Percentiles rank a stretch among this genome's conserved stretches.
Conservation (phyloP, 2,113 vertebrate species). For the Bubo blakistoni region DNA sequence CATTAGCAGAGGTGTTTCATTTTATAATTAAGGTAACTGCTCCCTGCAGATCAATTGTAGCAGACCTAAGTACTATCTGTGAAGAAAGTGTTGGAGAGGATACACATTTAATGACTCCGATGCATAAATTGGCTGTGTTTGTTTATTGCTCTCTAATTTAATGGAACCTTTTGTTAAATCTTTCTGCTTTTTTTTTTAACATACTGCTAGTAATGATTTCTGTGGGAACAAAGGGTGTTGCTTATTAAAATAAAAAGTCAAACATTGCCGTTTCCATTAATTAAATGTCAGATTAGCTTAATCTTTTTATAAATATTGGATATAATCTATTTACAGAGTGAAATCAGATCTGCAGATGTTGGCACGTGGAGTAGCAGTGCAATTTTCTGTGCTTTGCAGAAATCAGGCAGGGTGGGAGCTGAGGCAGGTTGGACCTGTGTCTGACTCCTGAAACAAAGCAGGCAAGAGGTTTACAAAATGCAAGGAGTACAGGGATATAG, state of each 20-base stretch:
- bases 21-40: conserved; percentile 74
- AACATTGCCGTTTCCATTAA: conserved; percentile 53
- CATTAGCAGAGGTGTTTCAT: conserved; percentile 70
- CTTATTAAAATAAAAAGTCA: conserved; percentile 62
- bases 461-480: accelerated
- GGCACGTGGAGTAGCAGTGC: not conserved
- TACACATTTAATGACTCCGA: conserved; percentile 53
- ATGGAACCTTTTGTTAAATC: conserved; percentile 68
- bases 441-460: not conserved
- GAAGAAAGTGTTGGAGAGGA: conserved; percentile 24
- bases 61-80: conserved; percentile 47
- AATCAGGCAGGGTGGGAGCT: not conserved
- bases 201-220: conserved; percentile 33
- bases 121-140: conserved; percentile 69
- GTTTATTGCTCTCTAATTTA: conserved; percentile 72
- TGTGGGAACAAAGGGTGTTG: conserved; percentile 28
- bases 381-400: not conserved
- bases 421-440: not conserved
- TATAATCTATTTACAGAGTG: conserved; percentile 39
- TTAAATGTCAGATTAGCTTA: conserved; percentile 66
- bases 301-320: conserved; percentile 68
- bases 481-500: accelerated
- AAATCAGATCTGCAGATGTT: conserved; percentile 1
- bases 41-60: conserved; percentile 61
- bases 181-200: not conserved